A percentile compares a stretch with the other conserved stretches of the same genome.
phyloP scores from a whole-genome alignment of 2,888 invertebrate species.

The Dermolepida albohirtum region DNA sequence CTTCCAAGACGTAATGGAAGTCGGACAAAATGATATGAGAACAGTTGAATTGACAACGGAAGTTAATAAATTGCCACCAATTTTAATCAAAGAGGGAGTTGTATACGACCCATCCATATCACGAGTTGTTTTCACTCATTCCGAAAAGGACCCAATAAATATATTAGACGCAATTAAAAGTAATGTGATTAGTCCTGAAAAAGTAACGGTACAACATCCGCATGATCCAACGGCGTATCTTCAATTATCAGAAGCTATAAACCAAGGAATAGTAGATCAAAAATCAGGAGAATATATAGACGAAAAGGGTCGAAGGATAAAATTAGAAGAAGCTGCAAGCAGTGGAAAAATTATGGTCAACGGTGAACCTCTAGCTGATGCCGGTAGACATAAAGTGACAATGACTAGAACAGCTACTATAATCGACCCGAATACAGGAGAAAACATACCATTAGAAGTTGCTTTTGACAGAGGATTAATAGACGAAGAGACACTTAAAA shows the following conservation, averaged over 20 bases:
- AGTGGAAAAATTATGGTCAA: constrained; percentile 80
- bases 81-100: constrained; percentile 78
- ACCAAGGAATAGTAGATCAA: constrained; percentile 79
- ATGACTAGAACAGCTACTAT: constrained; percentile 71
- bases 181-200: constrained; percentile 76
- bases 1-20: constrained; percentile 68
- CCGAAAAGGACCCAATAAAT: constrained; percentile 74
- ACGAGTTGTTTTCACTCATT: constrained; percentile 78
- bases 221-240: constrained; percentile 71
- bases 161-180: constrained; percentile 81
- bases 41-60: constrained; percentile 34
- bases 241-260: constrained; percentile 75
- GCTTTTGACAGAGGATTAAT: constrained; percentile 84
- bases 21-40: constrained; percentile 58
- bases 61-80: constrained; percentile 69
- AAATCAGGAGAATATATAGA: constrained; percentile 77
- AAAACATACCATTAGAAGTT: constrained; percentile 82
- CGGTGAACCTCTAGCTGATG: constrained; percentile 80
- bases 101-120: constrained; percentile 85
- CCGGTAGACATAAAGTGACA: constrained; percentile 73
- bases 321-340: constrained; percentile 80
- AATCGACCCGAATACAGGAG: constrained; percentile 83
- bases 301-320: constrained; percentile 74
- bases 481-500: constrained; percentile 68
- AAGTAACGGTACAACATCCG: constrained; percentile 79